Evolutionary conservation across 2,797 vertebrate genomes (phyloP).

Genomic region (Nyctibius grandis): DNA sequence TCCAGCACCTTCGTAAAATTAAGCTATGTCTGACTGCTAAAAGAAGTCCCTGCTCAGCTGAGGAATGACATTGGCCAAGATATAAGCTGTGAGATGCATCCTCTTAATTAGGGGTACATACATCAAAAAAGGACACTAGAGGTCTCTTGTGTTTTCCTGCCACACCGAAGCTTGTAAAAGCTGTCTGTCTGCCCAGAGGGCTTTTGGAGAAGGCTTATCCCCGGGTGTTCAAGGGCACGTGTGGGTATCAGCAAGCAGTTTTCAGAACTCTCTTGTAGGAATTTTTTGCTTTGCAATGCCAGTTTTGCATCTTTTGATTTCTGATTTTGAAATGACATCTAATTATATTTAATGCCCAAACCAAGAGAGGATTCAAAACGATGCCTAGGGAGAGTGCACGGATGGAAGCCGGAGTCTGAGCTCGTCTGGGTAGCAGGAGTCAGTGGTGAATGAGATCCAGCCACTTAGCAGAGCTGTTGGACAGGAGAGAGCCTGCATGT

Average conservation of each 20-base stretch:
- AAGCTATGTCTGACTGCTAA: not conserved
- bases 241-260: not conserved
- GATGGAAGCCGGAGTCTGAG: not conserved
- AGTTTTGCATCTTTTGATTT: not conserved
- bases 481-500: not conserved
- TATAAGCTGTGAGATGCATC: not conserved
- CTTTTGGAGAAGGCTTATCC: not conserved
- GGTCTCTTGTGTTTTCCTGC: not conserved
- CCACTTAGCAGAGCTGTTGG: not conserved
- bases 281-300: not conserved
- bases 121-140: not conserved
- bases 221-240: fast-evolving
- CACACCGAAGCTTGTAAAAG: not conserved
- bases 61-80: not conserved
- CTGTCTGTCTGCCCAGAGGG: not conserved
- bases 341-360: not conserved
- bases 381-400: not conserved
- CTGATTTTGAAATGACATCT: not conserved
- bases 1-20: not conserved
- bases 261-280: not conserved
- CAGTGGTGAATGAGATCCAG: not conserved
- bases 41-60: not conserved
- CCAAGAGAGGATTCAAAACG: not conserved
- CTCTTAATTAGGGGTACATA: not conserved
- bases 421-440: not conserved